phyloP scores from a whole-genome alignment of 2,888 invertebrate genomes.

The Hydrotaea cyrtoneurina region DNA sequence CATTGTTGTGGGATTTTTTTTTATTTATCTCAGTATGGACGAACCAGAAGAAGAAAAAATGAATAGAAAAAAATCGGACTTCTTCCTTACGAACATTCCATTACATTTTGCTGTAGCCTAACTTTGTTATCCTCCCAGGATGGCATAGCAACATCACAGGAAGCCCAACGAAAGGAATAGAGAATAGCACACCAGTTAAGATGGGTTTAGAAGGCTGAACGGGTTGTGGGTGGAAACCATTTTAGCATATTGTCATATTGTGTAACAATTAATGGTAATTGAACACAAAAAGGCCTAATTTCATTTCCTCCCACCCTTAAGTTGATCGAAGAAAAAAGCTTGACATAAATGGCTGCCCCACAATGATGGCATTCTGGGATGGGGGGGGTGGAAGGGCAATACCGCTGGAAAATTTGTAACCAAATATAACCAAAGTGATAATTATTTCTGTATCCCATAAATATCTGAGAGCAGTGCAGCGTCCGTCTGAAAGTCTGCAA shows the following conservation, averaged over 20 bases:
- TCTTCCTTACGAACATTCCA: not conserved
- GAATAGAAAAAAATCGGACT: not conserved
- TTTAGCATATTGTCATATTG: constrained; percentile 36
- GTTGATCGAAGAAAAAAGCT: constrained; percentile 13
- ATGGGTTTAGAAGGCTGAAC: not conserved
- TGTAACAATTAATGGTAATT: constrained; percentile 58
- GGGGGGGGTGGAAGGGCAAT: not conserved
- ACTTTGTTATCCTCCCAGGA: constrained; percentile 3
- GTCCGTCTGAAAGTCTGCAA: not conserved
- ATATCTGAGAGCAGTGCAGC: not conserved
- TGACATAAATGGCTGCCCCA: not conserved
- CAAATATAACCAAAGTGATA: constrained; percentile 22
- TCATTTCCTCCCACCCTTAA: not conserved
- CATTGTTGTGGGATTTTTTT: not conserved
- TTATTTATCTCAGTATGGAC: not conserved
- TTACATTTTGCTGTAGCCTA: not conserved
- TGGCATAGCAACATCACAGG: not conserved
- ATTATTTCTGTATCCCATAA: not conserved
- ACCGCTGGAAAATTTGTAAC: constrained; percentile 7
- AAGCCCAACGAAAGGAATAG: too few species aligned
- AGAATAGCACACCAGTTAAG: too few species aligned
- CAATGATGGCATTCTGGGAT: not conserved
- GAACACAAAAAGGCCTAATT: constrained; percentile 44
- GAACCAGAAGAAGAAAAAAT: not conserved
- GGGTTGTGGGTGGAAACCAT: not conserved